Conservation (phyloP, 2,888 invertebrate species). For the Apomyelois bistriatella region DNA sequence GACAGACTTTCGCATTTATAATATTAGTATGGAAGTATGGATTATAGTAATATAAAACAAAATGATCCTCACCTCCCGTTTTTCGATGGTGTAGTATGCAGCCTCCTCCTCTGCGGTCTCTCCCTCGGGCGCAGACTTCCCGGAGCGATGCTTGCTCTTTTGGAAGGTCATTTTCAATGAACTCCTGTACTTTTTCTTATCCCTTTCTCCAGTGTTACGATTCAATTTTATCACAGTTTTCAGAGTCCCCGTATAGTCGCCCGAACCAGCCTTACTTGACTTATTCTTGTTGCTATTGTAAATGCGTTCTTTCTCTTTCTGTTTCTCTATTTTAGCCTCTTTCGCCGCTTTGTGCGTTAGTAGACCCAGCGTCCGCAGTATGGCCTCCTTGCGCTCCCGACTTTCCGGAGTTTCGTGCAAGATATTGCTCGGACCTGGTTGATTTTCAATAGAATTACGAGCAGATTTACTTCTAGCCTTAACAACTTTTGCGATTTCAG, state of each 20-base stretch:
- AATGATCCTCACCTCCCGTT: constrained; percentile 69
- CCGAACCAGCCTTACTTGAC: constrained; percentile 50
- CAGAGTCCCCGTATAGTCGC: constrained; percentile 87
- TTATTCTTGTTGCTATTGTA: constrained; percentile 51
- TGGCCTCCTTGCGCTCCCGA: constrained; percentile 85
- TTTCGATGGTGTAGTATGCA: constrained; percentile 84
- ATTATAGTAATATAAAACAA: not conserved
- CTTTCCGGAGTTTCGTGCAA: constrained; percentile 81
- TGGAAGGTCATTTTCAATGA: constrained; percentile 90
- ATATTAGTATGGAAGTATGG: too few relatives aligned
- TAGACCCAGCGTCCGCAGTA: constrained; percentile 86
- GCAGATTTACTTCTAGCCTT: constrained; percentile 47
- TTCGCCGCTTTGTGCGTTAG: constrained; percentile 87
- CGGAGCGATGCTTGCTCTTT: constrained; percentile 82
- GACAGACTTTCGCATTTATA: too few relatives aligned
- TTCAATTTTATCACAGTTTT: constrained; percentile 91
- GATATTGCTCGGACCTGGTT: constrained; percentile 59
- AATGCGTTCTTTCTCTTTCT: constrained; percentile 71
- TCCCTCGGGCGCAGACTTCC: constrained; percentile 69
- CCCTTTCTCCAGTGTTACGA: constrained; percentile 66
- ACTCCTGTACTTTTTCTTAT: constrained; percentile 83
- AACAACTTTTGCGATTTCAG: constrained; percentile 27
- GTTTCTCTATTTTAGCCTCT: constrained; percentile 81
- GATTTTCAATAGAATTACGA: constrained; percentile 49
- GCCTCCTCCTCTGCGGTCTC: constrained; percentile 57